Conservation (phyloP, 2,888 invertebrate species). For the Caenorhabditis afra region DNA sequence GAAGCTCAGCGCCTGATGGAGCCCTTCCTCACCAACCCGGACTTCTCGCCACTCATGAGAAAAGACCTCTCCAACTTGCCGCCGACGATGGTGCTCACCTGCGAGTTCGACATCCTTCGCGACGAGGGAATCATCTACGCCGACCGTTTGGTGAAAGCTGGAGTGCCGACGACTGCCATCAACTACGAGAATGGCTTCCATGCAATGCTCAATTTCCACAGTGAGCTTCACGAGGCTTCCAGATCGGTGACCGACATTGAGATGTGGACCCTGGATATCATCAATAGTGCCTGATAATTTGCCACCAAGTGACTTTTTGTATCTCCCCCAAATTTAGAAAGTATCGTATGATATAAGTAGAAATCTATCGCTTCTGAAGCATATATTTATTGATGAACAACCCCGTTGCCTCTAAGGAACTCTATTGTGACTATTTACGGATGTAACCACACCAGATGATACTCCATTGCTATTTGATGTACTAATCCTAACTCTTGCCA, state of each 20-base stretch:
- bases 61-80: constrained; percentile 77
- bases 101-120: constrained; percentile 81
- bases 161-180: constrained; percentile 74
- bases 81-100: constrained; percentile 80
- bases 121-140: constrained; percentile 81
- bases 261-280: constrained; percentile 50
- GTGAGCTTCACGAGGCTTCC: constrained; percentile 66
- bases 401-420: constrained; percentile 16
- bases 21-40: constrained; percentile 74
- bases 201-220: constrained; percentile 74
- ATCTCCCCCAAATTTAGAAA: background rate
- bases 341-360: constrained; percentile 13
- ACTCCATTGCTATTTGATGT: constrained; percentile 18
- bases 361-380: constrained; percentile 8
- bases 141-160: constrained; percentile 74
- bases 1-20: constrained; percentile 63
- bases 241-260: constrained; percentile 57
- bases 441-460: constrained; percentile 21
- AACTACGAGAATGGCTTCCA: constrained; percentile 74
- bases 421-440: constrained; percentile 31
- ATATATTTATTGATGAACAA: constrained; percentile 23
- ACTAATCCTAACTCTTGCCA: background rate
- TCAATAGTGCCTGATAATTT: background rate
- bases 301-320: background rate
- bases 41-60: constrained; percentile 81